Conservation (phyloP, 2,888 invertebrate species). For the Catocala sponsa region DNA sequence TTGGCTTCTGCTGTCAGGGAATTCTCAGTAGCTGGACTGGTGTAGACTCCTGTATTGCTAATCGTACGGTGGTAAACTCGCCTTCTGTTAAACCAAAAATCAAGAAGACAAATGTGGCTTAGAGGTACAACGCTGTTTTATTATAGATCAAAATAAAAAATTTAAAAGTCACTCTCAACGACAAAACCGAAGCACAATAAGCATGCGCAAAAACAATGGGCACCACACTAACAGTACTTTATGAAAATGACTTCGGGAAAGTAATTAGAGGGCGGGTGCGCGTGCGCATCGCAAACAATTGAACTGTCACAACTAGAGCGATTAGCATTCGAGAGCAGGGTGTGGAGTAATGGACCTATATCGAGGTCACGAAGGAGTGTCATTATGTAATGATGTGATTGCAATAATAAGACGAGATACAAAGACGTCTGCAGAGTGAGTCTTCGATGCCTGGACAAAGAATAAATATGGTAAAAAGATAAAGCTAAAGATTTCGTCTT, state of each 20-base stretch:
- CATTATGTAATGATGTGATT: constrained; percentile 33
- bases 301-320: constrained; percentile 53
- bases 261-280: constrained; percentile 53
- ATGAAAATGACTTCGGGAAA: constrained; percentile 56
- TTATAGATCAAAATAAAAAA: too few species aligned
- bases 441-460: too few species aligned
- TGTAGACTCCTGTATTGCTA: too few species aligned
- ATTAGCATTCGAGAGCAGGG: constrained; percentile 59
- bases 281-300: constrained; percentile 54
- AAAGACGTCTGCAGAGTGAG: too few species aligned
- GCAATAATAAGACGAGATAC: constrained; percentile 14
- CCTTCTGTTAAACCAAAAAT: too few species aligned
- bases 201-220: constrained; percentile 41
- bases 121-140: too few species aligned
- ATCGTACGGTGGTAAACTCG: too few species aligned
- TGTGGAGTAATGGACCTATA: constrained; percentile 41
- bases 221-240: constrained; percentile 48
- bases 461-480: too few species aligned
- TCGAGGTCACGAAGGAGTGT: constrained; percentile 51
- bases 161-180: neutral
- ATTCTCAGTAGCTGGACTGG: too few species aligned
- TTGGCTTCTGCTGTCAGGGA: too few species aligned
- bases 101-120: too few species aligned
- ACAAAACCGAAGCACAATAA: constrained; percentile 40
- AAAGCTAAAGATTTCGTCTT: too few species aligned